These are phyloP conservation scores for Pachypeltis micranthus DNA, from an alignment of 1,140 invertebrate genomes.

Conservation along the genomic window DNA sequence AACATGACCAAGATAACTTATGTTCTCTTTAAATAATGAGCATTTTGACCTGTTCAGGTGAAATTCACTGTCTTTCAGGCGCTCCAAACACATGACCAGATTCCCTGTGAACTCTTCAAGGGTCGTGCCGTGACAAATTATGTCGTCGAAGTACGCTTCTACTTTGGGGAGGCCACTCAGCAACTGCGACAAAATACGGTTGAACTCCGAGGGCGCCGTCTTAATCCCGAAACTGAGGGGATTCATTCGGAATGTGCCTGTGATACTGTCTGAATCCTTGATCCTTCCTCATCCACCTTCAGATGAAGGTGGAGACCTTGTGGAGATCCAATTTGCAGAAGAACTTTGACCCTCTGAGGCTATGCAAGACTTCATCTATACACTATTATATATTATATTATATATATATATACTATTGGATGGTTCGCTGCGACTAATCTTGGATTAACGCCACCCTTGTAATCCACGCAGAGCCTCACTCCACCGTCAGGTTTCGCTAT, in stretches of 20 bases:
- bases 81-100: neutral
- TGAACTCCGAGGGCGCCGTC: slow-evolving; percentile 1
- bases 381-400: too few species aligned
- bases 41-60: too few species aligned
- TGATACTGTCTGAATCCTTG: slow-evolving; percentile 30
- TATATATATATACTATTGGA: too few species aligned
- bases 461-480: too few species aligned
- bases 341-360: neutral
- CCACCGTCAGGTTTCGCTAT: too few species aligned
- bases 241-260: slow-evolving; percentile 1
- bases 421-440: neutral
- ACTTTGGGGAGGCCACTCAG: neutral
- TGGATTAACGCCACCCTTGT: slow-evolving; percentile 25
- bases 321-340: slow-evolving; percentile 11
- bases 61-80: too few species aligned
- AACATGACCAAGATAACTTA: too few species aligned
- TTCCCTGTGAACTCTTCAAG: neutral
- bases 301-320: slow-evolving; percentile 31
- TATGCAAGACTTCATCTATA: neutral
- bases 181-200: neutral
- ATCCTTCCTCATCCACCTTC: slow-evolving; percentile 25
- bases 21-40: too few species aligned
- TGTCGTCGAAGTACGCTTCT: slow-evolving; percentile 14
- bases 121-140: neutral
- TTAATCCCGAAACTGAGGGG: slow-evolving; percentile 14